phyloP scores from a whole-genome alignment of 1,140 invertebrate genomes.

The Drosophila albomicans region DNA sequence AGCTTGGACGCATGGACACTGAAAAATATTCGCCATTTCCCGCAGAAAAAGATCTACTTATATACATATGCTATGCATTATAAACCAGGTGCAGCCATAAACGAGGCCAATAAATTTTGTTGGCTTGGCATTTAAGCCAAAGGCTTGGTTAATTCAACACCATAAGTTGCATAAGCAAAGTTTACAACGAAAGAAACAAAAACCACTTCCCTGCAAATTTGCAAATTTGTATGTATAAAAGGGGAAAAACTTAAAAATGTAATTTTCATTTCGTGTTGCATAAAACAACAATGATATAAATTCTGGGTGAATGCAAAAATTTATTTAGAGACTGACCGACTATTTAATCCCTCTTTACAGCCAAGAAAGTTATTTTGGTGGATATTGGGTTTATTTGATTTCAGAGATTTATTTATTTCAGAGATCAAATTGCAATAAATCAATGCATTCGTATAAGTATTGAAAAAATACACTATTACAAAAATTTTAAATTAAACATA shows the following conservation, averaged over 20 bases:
- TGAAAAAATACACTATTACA: no score
- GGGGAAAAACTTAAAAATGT: slow-evolving; percentile 2
- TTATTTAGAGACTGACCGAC: neutral
- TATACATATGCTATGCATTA: neutral
- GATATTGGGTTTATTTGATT: no score
- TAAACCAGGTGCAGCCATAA: neutral
- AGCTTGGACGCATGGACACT: slow-evolving; percentile 34
- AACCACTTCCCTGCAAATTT: slow-evolving; percentile 8
- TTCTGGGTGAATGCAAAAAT: neutral
- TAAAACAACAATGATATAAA: neutral
- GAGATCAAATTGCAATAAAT: no score
- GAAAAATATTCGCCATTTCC: slow-evolving; percentile 33
- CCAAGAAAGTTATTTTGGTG: no score
- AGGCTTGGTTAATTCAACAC: slow-evolving; percentile 36
- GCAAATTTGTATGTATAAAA: neutral
- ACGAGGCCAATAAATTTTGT: neutral
- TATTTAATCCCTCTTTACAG: neutral
- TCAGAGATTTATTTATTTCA: no score
- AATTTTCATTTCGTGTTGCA: neutral
- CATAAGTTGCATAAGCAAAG: slow-evolving; percentile 27
- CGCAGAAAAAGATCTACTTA: slow-evolving; percentile 19
- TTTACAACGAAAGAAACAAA: slow-evolving; percentile 41
- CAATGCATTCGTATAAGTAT: no score
- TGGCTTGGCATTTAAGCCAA: neutral
- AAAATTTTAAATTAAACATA: no score